phyloP scores from a whole-genome alignment of 2,113 vertebrate species.

The Neoarius graeffei region DNA sequence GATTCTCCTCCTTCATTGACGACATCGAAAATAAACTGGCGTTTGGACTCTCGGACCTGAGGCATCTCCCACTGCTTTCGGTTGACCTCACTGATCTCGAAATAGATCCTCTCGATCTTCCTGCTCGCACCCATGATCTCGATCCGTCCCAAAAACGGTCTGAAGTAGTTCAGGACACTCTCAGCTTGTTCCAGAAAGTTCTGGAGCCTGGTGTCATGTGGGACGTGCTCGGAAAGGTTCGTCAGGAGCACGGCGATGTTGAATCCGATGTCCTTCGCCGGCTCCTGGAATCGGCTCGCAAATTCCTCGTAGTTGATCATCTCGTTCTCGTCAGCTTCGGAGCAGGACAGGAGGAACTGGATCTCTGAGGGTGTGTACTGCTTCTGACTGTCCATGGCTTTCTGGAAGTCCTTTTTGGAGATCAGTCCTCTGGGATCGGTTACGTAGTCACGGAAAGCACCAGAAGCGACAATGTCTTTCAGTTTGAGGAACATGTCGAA shows the following conservation, averaged over 20 bases:
- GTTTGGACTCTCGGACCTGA: slow-evolving; percentile 89
- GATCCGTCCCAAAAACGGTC: slow-evolving; percentile 88
- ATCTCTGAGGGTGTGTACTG: slow-evolving; percentile 88
- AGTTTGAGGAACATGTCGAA: slow-evolving; percentile 99
- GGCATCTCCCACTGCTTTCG: slow-evolving; percentile 98
- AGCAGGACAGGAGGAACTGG: slow-evolving; percentile 94
- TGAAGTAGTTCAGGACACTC: slow-evolving; percentile 92
- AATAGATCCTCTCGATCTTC: slow-evolving; percentile 94
- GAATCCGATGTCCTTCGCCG: slow-evolving; percentile 94
- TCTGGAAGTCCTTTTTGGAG: slow-evolving; percentile 98
- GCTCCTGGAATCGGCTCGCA: slow-evolving; percentile 89
- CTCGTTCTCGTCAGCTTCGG: slow-evolving; percentile 94
- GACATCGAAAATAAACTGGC: slow-evolving; percentile 97
- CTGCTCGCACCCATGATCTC: slow-evolving; percentile 95
- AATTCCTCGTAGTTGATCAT: slow-evolving; percentile 95
- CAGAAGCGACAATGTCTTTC: slow-evolving; percentile 91
- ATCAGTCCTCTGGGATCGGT: slow-evolving; percentile 90
- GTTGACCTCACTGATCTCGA: slow-evolving; percentile 95
- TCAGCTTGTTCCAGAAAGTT: slow-evolving; percentile 88
- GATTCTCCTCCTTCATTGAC: slow-evolving; percentile 94
- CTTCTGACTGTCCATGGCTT: slow-evolving; percentile 97
- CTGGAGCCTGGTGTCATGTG: slow-evolving; percentile 84
- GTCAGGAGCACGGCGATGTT: slow-evolving; percentile 93
- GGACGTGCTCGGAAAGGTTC: slow-evolving; percentile 91
- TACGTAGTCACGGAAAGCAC: slow-evolving; percentile 90